Evolutionary conservation across 2,888 invertebrate species (phyloP).

Genomic region (Eudemis profundana): DNA sequence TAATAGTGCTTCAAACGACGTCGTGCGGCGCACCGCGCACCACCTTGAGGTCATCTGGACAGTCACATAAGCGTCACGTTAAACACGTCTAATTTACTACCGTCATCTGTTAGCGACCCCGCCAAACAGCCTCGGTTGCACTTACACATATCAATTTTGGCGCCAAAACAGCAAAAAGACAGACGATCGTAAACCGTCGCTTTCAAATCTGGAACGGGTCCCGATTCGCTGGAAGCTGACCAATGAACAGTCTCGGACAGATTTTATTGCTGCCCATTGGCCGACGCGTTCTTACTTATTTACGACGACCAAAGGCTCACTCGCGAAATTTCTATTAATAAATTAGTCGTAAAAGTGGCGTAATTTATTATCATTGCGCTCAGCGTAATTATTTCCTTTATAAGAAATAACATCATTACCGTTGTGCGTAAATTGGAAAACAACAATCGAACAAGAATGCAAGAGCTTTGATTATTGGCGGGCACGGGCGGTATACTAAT

Average conservation of each 20-base stretch:
- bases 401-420: constrained; percentile 75
- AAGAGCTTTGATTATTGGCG: neutral
- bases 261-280: constrained; percentile 79
- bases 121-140: constrained; percentile 50
- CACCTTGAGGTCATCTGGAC: constrained; percentile 27
- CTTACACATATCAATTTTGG: constrained; percentile 79
- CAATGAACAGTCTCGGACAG: constrained; percentile 74
- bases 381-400: constrained; percentile 81
- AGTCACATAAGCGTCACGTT: constrained; percentile 18
- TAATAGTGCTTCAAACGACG: constrained; percentile 1
- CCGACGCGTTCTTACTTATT: constrained; percentile 77
- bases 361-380: constrained; percentile 80
- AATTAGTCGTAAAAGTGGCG: constrained; percentile 80
- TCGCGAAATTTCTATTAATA: constrained; percentile 85
- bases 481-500: neutral
- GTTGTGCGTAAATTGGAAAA: constrained; percentile 45
- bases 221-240: constrained; percentile 74
- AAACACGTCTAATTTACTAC: constrained; percentile 35
- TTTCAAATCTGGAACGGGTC: constrained; percentile 77
- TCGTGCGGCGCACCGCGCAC: constrained; percentile 1
- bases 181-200: constrained; percentile 81
- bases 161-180: constrained; percentile 82
- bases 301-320: constrained; percentile 81
- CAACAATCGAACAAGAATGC: constrained; percentile 16
- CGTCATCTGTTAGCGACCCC: constrained; percentile 34